Percentiles rank a stretch among this genome's conserved stretches.
These are phyloP conservation scores for Microvelia longipes DNA, from an alignment of 1,140 invertebrate genomes.

Conservation along the genomic window DNA sequence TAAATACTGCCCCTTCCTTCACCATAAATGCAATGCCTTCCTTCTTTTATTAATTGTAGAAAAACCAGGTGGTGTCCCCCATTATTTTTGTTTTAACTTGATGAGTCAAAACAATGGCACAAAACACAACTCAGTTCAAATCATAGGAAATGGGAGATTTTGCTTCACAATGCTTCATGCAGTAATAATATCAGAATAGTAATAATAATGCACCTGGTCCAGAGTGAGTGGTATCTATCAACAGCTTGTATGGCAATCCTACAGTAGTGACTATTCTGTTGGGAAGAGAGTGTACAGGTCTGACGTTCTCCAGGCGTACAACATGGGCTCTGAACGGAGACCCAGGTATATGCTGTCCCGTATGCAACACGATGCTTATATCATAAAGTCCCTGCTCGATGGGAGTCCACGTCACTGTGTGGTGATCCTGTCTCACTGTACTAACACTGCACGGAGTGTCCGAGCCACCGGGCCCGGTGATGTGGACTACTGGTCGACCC, in stretches of 20 bases:
- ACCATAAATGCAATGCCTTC: too few species aligned
- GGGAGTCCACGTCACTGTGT: slow-evolving; percentile 49
- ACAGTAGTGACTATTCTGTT: slow-evolving; percentile 17
- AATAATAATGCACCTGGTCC: slow-evolving; percentile 41
- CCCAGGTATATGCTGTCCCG: slow-evolving; percentile 33
- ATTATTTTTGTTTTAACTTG: too few species aligned
- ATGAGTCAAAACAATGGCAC: too few species aligned
- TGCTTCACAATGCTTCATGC: too few species aligned
- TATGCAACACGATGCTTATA: slow-evolving; percentile 48
- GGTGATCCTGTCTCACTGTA: slow-evolving; percentile 30
- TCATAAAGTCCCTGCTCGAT: slow-evolving; percentile 56
- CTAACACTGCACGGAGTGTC: slow-evolving; percentile 32
- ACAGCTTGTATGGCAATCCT: slow-evolving; percentile 45
- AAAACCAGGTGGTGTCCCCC: too few species aligned
- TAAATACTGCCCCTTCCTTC: too few species aligned
- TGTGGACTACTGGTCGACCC: slow-evolving; percentile 25
- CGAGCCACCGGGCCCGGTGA: slow-evolving; percentile 51
- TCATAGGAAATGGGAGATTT: too few species aligned
- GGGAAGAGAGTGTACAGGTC: slow-evolving; percentile 18
- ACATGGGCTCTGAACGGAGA: slow-evolving; percentile 24
- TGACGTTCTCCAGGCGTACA: slow-evolving; percentile 21
- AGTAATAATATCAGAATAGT: too few species aligned
- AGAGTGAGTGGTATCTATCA: slow-evolving; percentile 56
- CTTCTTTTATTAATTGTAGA: too few species aligned
- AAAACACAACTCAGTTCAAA: too few species aligned